phyloP scores from a whole-genome alignment of 1,140 invertebrate species.

The Anoplolepis gracilipes region DNA sequence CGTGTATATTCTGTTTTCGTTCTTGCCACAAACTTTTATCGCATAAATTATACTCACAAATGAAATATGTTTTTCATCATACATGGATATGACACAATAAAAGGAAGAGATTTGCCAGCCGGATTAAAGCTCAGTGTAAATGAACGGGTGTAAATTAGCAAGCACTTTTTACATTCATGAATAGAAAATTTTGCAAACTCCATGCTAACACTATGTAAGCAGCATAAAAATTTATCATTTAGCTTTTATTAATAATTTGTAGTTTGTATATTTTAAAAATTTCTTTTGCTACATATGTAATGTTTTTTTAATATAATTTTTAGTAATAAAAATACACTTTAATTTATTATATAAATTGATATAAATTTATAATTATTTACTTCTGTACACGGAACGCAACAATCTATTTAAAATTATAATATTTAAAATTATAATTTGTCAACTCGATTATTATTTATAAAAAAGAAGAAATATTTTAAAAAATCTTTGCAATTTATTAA shows the following conservation, averaged over 20 bases:
- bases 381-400: no score
- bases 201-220: neutral
- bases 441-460: neutral
- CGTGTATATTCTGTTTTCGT: constrained; percentile 13
- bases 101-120: constrained; percentile 21
- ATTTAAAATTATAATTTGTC: neutral
- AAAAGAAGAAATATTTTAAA: constrained; percentile 17
- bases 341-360: neutral
- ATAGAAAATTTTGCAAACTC: constrained; percentile 42
- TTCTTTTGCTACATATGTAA: neutral
- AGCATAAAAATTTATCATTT: constrained; percentile 40
- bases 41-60: constrained; percentile 40
- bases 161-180: constrained; percentile 39
- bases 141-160: constrained; percentile 40
- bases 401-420: neutral
- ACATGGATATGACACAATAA: constrained; percentile 21
- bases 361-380: no score
- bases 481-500: constrained; percentile 2
- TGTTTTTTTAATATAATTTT: no score
- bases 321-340: neutral
- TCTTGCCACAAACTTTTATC: constrained; percentile 11
- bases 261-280: neutral
- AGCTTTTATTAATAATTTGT: constrained; percentile 32
- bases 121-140: constrained; percentile 40
- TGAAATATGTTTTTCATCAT: constrained; percentile 55